Percentiles rank a stretch among this genome's conserved stretches.
Evolutionary conservation across 2,797 vertebrate species (phyloP).

Genomic region (Myripristis jacobus): DNA sequence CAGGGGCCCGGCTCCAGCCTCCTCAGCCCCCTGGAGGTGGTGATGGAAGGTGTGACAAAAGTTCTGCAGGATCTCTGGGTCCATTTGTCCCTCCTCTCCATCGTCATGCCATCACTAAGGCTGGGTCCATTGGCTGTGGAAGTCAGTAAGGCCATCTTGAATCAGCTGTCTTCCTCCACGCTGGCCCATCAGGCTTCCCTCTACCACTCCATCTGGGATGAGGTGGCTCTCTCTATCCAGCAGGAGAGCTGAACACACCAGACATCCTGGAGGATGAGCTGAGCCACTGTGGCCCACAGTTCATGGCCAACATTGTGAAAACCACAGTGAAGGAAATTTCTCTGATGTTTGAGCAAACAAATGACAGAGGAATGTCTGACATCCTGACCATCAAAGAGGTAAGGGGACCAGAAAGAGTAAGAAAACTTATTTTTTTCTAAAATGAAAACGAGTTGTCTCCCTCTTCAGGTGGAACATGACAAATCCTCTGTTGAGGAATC

Average conservation of each 20-base stretch:
- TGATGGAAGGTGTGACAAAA: conserved; percentile 16
- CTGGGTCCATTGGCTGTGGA: not conserved
- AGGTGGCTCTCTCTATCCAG: not conserved
- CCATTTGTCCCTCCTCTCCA: not conserved
- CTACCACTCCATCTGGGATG: not conserved
- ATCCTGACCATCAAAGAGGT: too few relatives aligned
- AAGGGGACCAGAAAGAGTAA: too few relatives aligned
- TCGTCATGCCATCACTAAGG: too few relatives aligned
- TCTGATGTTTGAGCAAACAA: too few relatives aligned
- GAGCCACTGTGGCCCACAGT: not conserved
- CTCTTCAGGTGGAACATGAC: too few relatives aligned
- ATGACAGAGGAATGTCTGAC: too few relatives aligned
- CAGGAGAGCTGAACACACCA: not conserved
- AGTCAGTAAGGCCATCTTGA: not conserved
- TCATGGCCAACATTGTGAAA: too few relatives aligned
- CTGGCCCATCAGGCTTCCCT: not conserved
- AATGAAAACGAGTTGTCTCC: too few relatives aligned
- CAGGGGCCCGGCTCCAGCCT: too few relatives aligned
- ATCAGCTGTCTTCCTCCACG: not conserved
- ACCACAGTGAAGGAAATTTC: too few relatives aligned
- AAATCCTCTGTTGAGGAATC: too few relatives aligned
- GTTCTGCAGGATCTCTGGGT: conserved; percentile 8
- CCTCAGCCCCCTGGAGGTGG: not conserved
- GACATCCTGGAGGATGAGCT: not conserved
- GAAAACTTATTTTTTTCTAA: too few relatives aligned